Evolutionary conservation across 2,888 invertebrate genomes (phyloP), one percentile per base, ranked within the genome.

Genomic region (Callosobruchus maculatus): DNA sequence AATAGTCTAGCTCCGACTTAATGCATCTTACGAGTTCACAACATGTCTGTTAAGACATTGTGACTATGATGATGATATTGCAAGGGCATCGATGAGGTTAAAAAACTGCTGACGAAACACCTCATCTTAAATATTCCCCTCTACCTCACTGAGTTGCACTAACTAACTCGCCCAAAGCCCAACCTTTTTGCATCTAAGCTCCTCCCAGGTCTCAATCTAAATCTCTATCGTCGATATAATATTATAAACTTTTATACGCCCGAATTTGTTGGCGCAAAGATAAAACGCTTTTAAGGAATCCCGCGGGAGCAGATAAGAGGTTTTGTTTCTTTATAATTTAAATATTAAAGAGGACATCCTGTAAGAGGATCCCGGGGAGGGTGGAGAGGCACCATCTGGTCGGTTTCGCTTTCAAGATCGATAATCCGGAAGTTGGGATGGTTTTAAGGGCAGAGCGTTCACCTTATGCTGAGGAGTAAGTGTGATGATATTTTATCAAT

Each of bases 301-400:
- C n/a, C 70, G 18, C 4, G 70, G 70, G 70, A 20, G 22, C 70
- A 70, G 71, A 72, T 67, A 73, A 75, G 72, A 72, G 72, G 49
- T 72, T 75, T 72, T 76, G 76, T 76, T 76, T 74, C 76, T 75
- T 76, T 76, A 76, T 74, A 76, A 76, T 76, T 75, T 76, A 71
- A 75, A 74, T 76, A 75, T 76, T 74, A 72, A 76, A 73, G 72
- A 74, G 49, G 49, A 49, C 49, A 49, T 49, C 49, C 49, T 49
- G 49, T 49, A 49, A 49, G 49, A 49, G 49, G 5, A 49, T 49
- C 49, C 49, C 13, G 49, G 18, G 49, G 49, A 49, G 49, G 49
- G 49, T 49, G 4, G 1, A 5, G 49, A 18, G 13, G 49, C 49
- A 49, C 49, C 49, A 49, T 49, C 49, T 49, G 49, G 49, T 13